Evolutionary conservation across 2,797 vertebrate genomes (phyloP).

Genomic region (Sus cebifrons): DNA sequence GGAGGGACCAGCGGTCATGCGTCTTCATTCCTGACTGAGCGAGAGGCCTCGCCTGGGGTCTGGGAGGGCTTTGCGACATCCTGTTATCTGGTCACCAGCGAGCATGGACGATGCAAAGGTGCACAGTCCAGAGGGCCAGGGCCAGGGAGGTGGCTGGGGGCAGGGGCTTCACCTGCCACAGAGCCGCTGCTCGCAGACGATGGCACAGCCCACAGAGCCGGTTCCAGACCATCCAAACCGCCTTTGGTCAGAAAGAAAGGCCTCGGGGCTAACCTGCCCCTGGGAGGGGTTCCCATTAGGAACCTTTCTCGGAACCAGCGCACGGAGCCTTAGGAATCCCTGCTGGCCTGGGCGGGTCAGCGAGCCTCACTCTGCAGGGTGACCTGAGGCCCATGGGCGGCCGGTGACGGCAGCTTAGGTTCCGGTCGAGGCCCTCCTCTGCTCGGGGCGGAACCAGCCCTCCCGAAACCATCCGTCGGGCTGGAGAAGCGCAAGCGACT

Average conservation of each 20-base stretch:
- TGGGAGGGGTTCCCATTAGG: not conserved
- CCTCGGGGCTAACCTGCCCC: no score
- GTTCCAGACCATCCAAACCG: not conserved
- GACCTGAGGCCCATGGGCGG: rapidly evolving
- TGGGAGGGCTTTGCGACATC: rapidly evolving
- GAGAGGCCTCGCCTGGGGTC: not conserved
- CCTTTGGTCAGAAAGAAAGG: no score
- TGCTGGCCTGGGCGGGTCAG: rapidly evolving
- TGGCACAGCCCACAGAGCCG: not conserved
- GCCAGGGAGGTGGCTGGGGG: no score
- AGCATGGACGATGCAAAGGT: not conserved
- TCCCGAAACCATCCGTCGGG: no score
- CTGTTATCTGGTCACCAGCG: no score
- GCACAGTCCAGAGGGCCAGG: not conserved
- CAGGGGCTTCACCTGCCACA: no score
- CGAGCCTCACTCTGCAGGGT: rapidly evolving
- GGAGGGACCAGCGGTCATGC: not conserved
- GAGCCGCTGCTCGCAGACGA: rapidly evolving
- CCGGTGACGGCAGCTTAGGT: rapidly evolving
- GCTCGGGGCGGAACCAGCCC: rapidly evolving
- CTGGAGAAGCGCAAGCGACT: no score
- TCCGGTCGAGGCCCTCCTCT: rapidly evolving
- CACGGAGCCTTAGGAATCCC: not conserved
- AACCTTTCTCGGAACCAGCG: rapidly evolving
- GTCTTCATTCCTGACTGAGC: not conserved